Percentiles rank a stretch among this genome's conserved stretches.
Conservation (phyloP, 1,140 invertebrate genomes). For the Atta cephalotes region DNA sequence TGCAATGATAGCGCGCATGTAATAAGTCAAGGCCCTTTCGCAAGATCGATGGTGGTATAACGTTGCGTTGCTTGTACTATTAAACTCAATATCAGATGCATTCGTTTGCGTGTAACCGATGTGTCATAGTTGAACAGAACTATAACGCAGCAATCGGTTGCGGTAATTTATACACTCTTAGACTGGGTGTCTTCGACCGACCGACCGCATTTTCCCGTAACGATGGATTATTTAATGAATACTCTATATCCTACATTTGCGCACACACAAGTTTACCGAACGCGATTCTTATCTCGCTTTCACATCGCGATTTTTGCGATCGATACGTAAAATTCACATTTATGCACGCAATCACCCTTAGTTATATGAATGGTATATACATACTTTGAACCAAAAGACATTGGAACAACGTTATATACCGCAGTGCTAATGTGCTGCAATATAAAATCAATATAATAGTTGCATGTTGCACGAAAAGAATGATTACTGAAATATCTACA, state of each 20-base stretch:
- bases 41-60: constrained; percentile 60
- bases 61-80: constrained; percentile 11
- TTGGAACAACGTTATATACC: background rate
- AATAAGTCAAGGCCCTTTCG: constrained; percentile 69
- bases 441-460: constrained; percentile 32
- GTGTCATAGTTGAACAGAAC: constrained; percentile 5
- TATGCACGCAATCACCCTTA: background rate
- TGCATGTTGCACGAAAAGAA: background rate
- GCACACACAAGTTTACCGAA: background rate
- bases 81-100: constrained; percentile 47
- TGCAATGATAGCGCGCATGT: constrained; percentile 18
- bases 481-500: too few relatives aligned
- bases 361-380: background rate
- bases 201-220: constrained; percentile 1
- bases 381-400: constrained; percentile 18
- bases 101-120: constrained; percentile 27
- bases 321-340: constrained; percentile 43
- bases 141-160: constrained; percentile 35
- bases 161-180: constrained; percentile 47
- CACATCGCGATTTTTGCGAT: constrained; percentile 17
- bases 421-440: constrained; percentile 22
- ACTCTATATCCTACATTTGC: background rate
- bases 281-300: constrained; percentile 25
- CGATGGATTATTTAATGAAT: constrained; percentile 16
- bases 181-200: constrained; percentile 4